Evolutionary conservation across 2,113 vertebrate species (phyloP), one percentile per base, ranked within the genome.

Genomic region (Myotis brandtii): DNA sequence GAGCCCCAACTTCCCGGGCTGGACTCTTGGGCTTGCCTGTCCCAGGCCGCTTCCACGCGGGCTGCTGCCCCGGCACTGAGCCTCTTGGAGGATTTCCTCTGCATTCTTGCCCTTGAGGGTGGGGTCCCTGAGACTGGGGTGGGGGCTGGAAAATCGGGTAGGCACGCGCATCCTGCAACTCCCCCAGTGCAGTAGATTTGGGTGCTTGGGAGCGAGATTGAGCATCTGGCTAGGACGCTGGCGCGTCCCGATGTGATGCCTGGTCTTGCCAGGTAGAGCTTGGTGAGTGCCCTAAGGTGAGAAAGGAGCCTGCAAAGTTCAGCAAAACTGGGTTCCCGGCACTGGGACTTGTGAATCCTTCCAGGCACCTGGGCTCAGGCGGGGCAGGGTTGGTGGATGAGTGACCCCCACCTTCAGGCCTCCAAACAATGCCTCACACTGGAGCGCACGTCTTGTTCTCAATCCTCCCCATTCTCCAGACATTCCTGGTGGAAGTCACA

Each of bases 1-100:
- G 96, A 96, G 95, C 97, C 97, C 96, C 94, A 94, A 86, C 82
- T 89, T 95, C 62, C 25, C 6, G 1, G 54, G 32, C 76, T 21
- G 52, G 20, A 86, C 17, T 54, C 48, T 67, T 67, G 30, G 43
- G 56, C 50, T 94, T 5, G 32, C 18, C 27, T 30, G 27, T 66
- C 77, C 66, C 81, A 40, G 48, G 50, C 64, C 3, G 13, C 56
- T 75, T 43, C 75, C 69, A 62, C 13, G 13, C 40, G n/a, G 17
- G 27, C 87, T 40, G 32, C 34, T 48, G 62, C 59, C 34, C 62
- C 8, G 50, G 18, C 73, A 14, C 0, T 20, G 85, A 91, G 56
- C 9, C 27, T 62, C 2, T 5, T 34, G n/a, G 30, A 40, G 21
- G 46, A 32, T 40, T 21, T 13, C 34, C 73, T 66, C 25, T 59